Percentiles rank a stretch among this genome's conserved stretches.
Evolutionary conservation across 2,888 invertebrate genomes (phyloP).

Genomic region (Pseudolycoriella hygida): DNA sequence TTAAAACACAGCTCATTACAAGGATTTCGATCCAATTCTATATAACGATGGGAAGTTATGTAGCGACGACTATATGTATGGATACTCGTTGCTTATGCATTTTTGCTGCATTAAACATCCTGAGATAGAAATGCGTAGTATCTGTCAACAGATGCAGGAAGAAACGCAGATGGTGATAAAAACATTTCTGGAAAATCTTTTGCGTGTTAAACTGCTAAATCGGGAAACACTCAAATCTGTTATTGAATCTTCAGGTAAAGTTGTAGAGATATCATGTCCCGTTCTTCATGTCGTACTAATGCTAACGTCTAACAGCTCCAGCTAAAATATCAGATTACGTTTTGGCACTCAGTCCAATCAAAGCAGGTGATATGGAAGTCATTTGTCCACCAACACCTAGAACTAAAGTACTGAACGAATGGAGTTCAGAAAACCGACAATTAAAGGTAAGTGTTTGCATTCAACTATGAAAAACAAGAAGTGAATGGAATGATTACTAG

Average conservation of each 20-base stretch:
- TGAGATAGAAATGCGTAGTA: constrained; percentile 19
- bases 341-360: not conserved
- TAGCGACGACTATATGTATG: constrained; percentile 19
- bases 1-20: no score
- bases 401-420: constrained; percentile 20
- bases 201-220: not conserved
- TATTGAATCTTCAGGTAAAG: constrained; percentile 13
- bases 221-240: constrained; percentile 17
- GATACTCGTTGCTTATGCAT: constrained; percentile 23
- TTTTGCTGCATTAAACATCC: constrained; percentile 22
- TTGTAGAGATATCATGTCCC: no score
- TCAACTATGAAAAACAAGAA: not conserved
- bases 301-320: not conserved
- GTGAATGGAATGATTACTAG: constrained; percentile 9
- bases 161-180: constrained; percentile 18
- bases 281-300: no score
- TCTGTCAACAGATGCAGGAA: constrained; percentile 20
- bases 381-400: constrained; percentile 19
- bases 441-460: constrained; percentile 16
- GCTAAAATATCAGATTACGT: not conserved
- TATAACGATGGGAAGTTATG: not conserved
- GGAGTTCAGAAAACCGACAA: constrained; percentile 19
- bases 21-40: no score
- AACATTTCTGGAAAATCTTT: constrained; percentile 16
- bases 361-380: not conserved